These are phyloP conservation scores for Hyla sarda DNA, from an alignment of 2,113 vertebrate species.

Conservation along the genomic window DNA sequence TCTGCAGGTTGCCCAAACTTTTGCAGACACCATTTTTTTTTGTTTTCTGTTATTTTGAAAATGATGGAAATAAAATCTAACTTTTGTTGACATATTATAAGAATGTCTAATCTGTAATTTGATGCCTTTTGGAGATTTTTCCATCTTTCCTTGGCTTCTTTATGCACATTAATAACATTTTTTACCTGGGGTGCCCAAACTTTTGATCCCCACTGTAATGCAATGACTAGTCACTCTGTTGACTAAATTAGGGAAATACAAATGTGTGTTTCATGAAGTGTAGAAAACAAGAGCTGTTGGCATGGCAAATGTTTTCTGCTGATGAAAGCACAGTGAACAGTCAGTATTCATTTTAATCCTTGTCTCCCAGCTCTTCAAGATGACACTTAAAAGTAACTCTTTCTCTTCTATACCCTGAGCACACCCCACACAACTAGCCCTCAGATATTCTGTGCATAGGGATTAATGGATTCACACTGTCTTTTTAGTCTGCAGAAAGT, in stretches of 20 bases:
- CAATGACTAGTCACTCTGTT: too few relatives aligned
- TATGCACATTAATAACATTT: too few relatives aligned
- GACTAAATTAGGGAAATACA: not conserved
- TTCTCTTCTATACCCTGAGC: conserved; percentile 18
- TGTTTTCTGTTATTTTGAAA: too few relatives aligned
- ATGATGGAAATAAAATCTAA: too few relatives aligned
- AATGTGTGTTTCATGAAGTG: not conserved
- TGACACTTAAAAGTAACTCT: conserved; percentile 16
- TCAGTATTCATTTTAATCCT: not conserved
- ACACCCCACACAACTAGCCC: not conserved
- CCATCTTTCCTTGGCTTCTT: too few relatives aligned
- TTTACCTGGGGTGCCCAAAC: too few relatives aligned
- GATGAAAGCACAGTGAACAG: not conserved
- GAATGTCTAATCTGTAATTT: too few relatives aligned
- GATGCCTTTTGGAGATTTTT: too few relatives aligned
- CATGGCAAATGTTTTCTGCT: conserved; percentile 15
- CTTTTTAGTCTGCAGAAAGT: not conserved
- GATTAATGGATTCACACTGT: not conserved
- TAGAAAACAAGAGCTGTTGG: conserved; percentile 11
- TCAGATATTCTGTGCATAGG: not conserved
- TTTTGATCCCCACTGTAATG: too few relatives aligned
- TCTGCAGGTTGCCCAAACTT: too few relatives aligned
- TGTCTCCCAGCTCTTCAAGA: not conserved
- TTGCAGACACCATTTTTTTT: too few relatives aligned
- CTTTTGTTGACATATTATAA: too few relatives aligned